Evolutionary conservation across 2,797 vertebrate species (phyloP).

Genomic region (Eidolon dupreanum): DNA sequence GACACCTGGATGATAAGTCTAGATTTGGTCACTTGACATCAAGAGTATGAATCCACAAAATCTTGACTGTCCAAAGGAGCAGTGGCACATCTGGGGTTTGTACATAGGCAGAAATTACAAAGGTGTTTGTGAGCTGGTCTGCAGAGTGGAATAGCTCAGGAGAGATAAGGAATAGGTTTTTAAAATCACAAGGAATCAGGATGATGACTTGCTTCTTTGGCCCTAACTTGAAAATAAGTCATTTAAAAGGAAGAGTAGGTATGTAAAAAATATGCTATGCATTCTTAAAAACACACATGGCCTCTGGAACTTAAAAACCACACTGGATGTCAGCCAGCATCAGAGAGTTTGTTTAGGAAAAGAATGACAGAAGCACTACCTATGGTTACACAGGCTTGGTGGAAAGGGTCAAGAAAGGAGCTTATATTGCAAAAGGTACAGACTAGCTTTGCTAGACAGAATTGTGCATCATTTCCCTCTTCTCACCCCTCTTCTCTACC

Average conservation of each 20-base stretch:
- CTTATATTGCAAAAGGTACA: neutral
- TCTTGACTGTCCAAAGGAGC: neutral
- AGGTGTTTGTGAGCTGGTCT: neutral
- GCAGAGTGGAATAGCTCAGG: neutral
- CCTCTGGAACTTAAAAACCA: neutral
- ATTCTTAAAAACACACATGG: neutral
- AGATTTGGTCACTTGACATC: slow-evolving; percentile 35
- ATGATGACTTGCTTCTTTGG: neutral
- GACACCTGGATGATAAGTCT: slow-evolving; percentile 33
- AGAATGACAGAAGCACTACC: neutral
- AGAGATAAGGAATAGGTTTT: neutral
- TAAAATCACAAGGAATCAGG: neutral
- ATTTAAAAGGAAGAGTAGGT: neutral
- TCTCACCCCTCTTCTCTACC: neutral
- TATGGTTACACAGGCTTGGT: too few species aligned
- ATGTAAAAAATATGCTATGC: neutral
- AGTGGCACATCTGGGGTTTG: neutral
- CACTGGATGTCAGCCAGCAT: neutral
- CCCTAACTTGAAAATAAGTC: neutral
- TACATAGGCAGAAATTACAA: neutral
- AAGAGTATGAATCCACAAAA: neutral
- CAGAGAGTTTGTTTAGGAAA: neutral
- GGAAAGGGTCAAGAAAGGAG: neutral
- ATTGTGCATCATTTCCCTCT: neutral
- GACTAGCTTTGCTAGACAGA: neutral